Percentiles rank a stretch among this genome's conserved stretches.
phyloP scores from a whole-genome alignment of 2,888 invertebrate species.

The Sceliomorpha sp. region DNA sequence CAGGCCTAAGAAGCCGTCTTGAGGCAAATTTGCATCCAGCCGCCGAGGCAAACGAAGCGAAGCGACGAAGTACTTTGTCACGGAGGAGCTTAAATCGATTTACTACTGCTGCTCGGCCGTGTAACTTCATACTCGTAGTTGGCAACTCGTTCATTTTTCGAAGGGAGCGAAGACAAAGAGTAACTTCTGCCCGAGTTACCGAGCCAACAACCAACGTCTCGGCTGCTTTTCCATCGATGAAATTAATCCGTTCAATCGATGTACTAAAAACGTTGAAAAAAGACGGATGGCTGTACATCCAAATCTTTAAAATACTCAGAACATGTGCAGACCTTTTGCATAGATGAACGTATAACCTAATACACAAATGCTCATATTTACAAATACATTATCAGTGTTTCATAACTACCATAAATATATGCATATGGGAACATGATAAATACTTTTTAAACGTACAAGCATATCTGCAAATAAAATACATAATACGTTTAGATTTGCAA shows the following conservation, averaged over 20 bases:
- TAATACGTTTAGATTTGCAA: too few species aligned
- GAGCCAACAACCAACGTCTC: constrained; percentile 2
- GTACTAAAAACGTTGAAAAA: too few species aligned
- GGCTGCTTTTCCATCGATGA: constrained; percentile 17
- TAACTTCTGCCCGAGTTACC: constrained; percentile 58
- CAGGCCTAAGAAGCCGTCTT: constrained; percentile 58
- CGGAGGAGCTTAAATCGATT: constrained; percentile 66
- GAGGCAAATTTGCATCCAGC: constrained; percentile 59
- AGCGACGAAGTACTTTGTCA: constrained; percentile 64
- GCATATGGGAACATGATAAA: too few species aligned
- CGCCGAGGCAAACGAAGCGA: constrained; percentile 53
- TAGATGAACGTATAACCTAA: too few species aligned
- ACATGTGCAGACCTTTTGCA: too few species aligned
- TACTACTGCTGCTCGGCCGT: constrained; percentile 49
- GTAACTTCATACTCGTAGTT: constrained; percentile 57
- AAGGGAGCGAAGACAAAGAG: constrained; percentile 53
- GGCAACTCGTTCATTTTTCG: constrained; percentile 55
- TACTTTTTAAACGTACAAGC: too few species aligned
- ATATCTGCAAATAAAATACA: too few species aligned
- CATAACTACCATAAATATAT: too few species aligned
- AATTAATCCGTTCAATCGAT: constrained; percentile 46
- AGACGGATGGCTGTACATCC: too few species aligned
- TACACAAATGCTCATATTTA: too few species aligned
- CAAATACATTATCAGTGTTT: too few species aligned
- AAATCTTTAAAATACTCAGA: too few species aligned